phyloP scores from a whole-genome alignment of 2,113 vertebrate species.

The Dicentrarchus labrax region DNA sequence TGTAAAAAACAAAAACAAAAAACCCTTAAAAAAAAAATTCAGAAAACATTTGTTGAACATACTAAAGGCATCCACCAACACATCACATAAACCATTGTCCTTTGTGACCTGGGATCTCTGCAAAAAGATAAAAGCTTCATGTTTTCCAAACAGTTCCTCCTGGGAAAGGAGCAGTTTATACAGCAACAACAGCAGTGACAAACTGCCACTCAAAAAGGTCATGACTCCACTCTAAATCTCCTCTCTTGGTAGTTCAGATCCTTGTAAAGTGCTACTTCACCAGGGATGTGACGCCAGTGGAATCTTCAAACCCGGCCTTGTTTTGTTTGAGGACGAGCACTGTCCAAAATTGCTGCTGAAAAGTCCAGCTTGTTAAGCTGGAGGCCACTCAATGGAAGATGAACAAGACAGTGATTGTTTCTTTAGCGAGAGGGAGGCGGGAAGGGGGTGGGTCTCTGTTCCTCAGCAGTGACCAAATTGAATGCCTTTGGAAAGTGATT shows the following conservation, averaged over 20 bases:
- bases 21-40: not conserved
- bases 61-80: not conserved
- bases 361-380: constrained; percentile 23
- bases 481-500: not conserved
- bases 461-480: not conserved
- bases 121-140: not conserved
- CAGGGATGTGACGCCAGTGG: constrained; percentile 26
- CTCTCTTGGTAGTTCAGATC: constrained; percentile 4
- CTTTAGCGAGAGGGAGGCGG: not conserved
- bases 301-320: constrained; percentile 53
- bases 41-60: not conserved
- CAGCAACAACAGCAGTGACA: not conserved
- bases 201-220: constrained; percentile 3
- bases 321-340: constrained; percentile 11
- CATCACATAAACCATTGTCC: not conserved
- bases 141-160: not conserved
- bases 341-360: constrained; percentile 40
- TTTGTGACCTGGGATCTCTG: not conserved
- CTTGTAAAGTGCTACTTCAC: constrained; percentile 51
- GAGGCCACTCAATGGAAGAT: constrained; percentile 30
- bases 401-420: constrained; percentile 62
- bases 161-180: not conserved
- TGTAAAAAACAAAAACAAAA: too few species aligned
- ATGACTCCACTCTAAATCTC: not conserved
- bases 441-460: not conserved